Base-by-base conservation (phyloP, 2,113 vertebrate genomes). In the Poeciliopsis retropinna region DNA sequence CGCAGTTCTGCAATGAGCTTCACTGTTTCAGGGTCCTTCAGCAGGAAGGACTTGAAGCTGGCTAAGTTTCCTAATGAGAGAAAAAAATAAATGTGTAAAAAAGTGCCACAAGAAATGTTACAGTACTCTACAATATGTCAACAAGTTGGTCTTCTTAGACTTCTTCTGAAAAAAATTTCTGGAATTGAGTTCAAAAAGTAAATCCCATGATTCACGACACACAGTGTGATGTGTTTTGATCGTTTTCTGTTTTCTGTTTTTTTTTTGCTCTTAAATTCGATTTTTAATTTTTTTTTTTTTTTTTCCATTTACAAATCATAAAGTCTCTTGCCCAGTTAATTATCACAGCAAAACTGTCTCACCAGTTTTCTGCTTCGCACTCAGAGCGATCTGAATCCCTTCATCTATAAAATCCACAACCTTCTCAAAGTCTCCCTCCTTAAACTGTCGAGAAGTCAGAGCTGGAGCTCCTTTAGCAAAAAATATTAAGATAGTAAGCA, bases 311-410 rank as follows among this genome's bases (percentile, higher is more conserved):
- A 17, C 44, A 22, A 47, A 5, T 3, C 19, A 57, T 57, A 9
- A n/a, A 57, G 1, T 57, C 22, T 17, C 9, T 25, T n/a, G 51
- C 25, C 25, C 22, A 6, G 9, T n/a, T 3, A 67, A 19, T 22
- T 47, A 60, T 22, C 8, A 3, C 25, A 47, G 1, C 32, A 0
- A 75, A 34, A 73, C 6, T 12, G 14, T 14, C 92, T 96, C 89
- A 98, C 96, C 91, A 0, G 96, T 98, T 81, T 96, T 98, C 78
- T 92, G 95, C 91, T 98, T 98, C 85, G 96, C 95, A 5, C 96
- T 95, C 85, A 97, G 85, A 10, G 94, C 96, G n/a, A 98, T 95
- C 3, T 73, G 10, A 71, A 98, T 96, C 25, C 95, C 97, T 89
- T 98, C 95, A 2, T 98, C 96, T 0, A 99, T 94, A 73, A 97